Conservation (phyloP, 2,113 vertebrate species). For the Antigone vipio region DNA sequence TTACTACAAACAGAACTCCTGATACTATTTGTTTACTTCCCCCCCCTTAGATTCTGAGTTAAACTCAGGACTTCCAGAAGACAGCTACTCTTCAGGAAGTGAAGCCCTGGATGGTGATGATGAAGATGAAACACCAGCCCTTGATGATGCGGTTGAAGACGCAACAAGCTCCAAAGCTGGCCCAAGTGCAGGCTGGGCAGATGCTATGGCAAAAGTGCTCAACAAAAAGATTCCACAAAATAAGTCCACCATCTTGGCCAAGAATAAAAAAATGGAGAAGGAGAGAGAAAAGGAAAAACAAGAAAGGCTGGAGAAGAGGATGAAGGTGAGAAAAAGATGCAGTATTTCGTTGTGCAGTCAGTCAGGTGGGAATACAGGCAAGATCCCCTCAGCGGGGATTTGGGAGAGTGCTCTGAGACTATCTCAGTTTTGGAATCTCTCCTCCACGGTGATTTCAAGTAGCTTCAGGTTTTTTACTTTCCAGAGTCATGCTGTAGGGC, state of each 20-base stretch:
- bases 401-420: not conserved
- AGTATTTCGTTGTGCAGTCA: not conserved
- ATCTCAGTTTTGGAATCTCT: not conserved
- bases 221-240: conserved; percentile 78
- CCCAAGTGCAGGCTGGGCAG: conserved; percentile 84
- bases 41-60: conserved; percentile 36
- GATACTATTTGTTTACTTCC: not conserved
- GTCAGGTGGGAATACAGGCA: not conserved
- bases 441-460: not conserved
- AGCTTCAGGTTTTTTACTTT: not conserved
- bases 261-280: conserved; percentile 85
- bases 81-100: conserved; percentile 46
- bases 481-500: not conserved
- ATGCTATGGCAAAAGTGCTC: conserved; percentile 95
- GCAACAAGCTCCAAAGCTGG: conserved; percentile 41
- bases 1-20: not conserved
- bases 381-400: not conserved
- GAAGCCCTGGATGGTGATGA: conserved; percentile 69
- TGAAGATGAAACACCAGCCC: conserved; percentile 45
- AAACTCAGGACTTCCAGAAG: conserved; percentile 46
- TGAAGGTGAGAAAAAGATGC: conserved; percentile 74
- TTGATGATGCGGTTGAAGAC: not conserved
- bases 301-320: conserved; percentile 80
- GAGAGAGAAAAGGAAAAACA: conserved; percentile 76
- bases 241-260: conserved; percentile 82